phyloP scores from a whole-genome alignment of 2,888 invertebrate genomes.

The Hirtodrosophila cameraria region DNA sequence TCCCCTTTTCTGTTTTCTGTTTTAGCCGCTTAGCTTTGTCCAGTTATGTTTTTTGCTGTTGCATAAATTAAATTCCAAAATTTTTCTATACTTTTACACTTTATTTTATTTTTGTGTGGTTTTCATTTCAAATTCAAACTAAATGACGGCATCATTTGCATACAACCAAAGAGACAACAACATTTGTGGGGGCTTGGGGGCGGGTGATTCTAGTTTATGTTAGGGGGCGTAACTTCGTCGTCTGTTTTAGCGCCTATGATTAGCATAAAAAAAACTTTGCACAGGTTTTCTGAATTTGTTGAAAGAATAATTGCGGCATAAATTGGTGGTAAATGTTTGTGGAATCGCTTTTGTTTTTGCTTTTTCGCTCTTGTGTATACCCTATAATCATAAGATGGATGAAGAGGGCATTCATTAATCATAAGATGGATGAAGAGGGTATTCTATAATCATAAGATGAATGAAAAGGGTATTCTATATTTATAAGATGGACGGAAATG shows the following conservation, averaged over 20 bases:
- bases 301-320: conserved; percentile 66
- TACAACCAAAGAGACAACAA: conserved; percentile 36
- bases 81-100: conserved; percentile 22
- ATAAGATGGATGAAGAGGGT: no score
- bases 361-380: conserved; percentile 10
- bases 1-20: conserved; percentile 1
- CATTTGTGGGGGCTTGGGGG: conserved; percentile 1
- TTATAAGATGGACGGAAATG: no score
- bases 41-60: conserved; percentile 61
- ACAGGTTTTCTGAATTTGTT: conserved; percentile 40
- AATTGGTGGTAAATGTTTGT: conserved; percentile 62
- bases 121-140: conserved; percentile 55
- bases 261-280: conserved; percentile 47
- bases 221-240: conserved; percentile 27
- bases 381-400: no score
- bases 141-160: conserved; percentile 62
- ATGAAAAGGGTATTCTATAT: no score
- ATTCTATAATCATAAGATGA: no score
- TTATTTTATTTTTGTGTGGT: conserved; percentile 25
- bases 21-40: conserved; percentile 27
- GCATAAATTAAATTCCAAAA: conserved; percentile 75
- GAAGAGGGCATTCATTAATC: no score
- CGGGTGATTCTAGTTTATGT: conserved; percentile 1
- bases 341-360: conserved; percentile 35
- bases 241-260: conserved; percentile 51